These are phyloP conservation scores for Spodoptera picta DNA, from an alignment of 2,888 invertebrate genomes.

Conservation along the genomic window DNA sequence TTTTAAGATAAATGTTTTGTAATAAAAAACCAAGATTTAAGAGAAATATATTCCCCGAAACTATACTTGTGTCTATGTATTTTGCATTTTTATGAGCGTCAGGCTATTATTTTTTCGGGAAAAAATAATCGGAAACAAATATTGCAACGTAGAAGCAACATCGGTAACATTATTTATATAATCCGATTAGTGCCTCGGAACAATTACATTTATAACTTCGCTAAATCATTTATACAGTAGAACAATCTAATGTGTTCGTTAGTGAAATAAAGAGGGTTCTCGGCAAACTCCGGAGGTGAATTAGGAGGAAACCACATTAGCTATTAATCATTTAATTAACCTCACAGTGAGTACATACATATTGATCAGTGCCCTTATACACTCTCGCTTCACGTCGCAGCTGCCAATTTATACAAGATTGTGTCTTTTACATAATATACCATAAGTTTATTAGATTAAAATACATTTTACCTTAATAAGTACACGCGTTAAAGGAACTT, in stretches of 20 bases:
- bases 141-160: slow-evolving; percentile 12
- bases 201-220: slow-evolving; percentile 38
- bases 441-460: slow-evolving; percentile 50
- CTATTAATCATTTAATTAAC: slow-evolving; percentile 44
- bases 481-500: slow-evolving; percentile 47
- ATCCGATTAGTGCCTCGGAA: slow-evolving; percentile 18
- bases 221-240: slow-evolving; percentile 17
- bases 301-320: slow-evolving; percentile 39
- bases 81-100: no score
- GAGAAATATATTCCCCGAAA: no score
- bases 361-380: slow-evolving; percentile 37
- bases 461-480: slow-evolving; percentile 47
- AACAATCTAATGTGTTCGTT: slow-evolving; percentile 30
- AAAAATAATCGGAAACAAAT: no score
- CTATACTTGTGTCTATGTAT: no score
- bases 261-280: slow-evolving; percentile 28
- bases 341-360: slow-evolving; percentile 51
- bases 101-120: no score
- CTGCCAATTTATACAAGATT: slow-evolving; percentile 49
- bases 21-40: slow-evolving; percentile 1
- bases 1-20: neutral
- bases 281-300: slow-evolving; percentile 23
- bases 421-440: slow-evolving; percentile 53
- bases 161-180: slow-evolving; percentile 23
- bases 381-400: slow-evolving; percentile 28